Evolutionary conservation across 2,888 invertebrate genomes (phyloP), one percentile per base, ranked within the genome.

Genomic region (Microctonus hyperodae): DNA sequence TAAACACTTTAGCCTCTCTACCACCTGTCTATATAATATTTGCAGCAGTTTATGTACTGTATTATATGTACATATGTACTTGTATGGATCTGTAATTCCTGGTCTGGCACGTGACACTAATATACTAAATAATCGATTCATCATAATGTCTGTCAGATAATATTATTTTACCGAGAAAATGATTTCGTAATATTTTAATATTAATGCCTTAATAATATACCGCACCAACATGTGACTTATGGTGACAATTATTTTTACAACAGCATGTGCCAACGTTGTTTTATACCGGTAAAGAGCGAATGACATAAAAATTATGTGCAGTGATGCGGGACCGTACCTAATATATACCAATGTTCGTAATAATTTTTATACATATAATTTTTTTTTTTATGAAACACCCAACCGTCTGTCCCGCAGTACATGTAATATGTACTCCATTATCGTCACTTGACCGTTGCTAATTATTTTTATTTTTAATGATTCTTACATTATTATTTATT

Each of bases 361-460:
- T 5, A 37, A 59, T 23, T 51, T 50, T 35, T 23, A 44, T 51
- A 5, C 25, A 25, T 51, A 28, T 23, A n/a, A n/a, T 23, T n/a
- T 44, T 57, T 59, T 48, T 44, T 57, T 59, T n/a, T 48, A 51
- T 61, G 4, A 61, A 50, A 61, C n/a, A 50, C 55, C n/a, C 40
- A 25, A 37, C 40, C 53, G 37, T 28, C 33, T 59, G 44, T 48
- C 40, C 33, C 28, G 50, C 33, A 35, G 22, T 1, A n/a, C n/a
- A n/a, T n/a, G n/a, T n/a, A n/a, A n/a, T 40, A 53, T 44, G 56
- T 25, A 55, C 53, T 53, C 16, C 31, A 61, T 56, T 66, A 37
- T 61, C 53, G 5, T 44, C 56, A 48, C 44, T 61, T 56, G 59
- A 61, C 59, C 53, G 61, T 66, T 59, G 66, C 61, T 66, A 61